Base-by-base conservation (phyloP, 2,888 invertebrate species). In the Polyommatus icarus region DNA sequence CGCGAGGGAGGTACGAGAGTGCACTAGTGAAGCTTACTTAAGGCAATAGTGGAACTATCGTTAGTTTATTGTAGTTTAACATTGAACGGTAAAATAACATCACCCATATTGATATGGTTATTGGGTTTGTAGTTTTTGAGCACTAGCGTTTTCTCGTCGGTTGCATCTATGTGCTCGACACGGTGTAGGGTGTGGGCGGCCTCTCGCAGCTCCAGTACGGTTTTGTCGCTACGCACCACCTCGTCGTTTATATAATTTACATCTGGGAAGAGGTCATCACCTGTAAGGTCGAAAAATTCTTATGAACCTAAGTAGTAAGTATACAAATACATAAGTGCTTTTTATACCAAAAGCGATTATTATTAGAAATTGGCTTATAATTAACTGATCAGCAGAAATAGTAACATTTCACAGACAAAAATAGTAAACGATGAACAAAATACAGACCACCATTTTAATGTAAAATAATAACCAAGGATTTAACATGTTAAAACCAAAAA, bases 211-310 rank as follows among this genome's bases (percentile, higher is more conserved):
- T 93, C 89, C 82, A 87, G 82, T 80, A 90, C 81, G 76, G 91
- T 89, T 84, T 91, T 89, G 77, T 91, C 87, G 10, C 77, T 80
- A 78, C 83, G 81, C 59, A 82, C 78, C 79, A 84, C 83, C 81
- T 84, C 83, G 80, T 86, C 82, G 81, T 85, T 83, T 80, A 86
- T 83, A 82, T 88, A 89, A 85, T 94, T 89, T 90, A 94, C 81
- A 83, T 84, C 83, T 82, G 94, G 92, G 82, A 93, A 94, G n/a
- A 91, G 85, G 78, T 92, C 88, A 84, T 94, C 94, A 83, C 96
- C 96, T 94, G 86, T 80, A 92, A 92, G 46, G 78, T 76, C 79
- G 80, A 78, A 20, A 1, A 36, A 77, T 36, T 20, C n/a, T 40
- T 4, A 36, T 72, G 32, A 18, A 20, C n/a, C 72, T 32, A 32